Base-by-base conservation (phyloP, 2,888 invertebrate genomes). In the Cylloceria caligata region DNA sequence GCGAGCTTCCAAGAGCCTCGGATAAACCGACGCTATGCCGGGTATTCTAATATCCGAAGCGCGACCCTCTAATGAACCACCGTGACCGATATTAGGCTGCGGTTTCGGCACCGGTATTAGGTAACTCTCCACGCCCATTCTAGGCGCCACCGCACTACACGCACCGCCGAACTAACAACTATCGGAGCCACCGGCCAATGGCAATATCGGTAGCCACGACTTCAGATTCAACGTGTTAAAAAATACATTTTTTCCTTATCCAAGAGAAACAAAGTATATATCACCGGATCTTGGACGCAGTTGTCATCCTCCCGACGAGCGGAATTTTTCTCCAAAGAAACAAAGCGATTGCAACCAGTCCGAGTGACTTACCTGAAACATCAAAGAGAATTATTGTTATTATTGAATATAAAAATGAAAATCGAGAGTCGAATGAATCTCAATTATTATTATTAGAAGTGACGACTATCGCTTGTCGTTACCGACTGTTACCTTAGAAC, bases 41-140 rank as follows among this genome's bases (percentile, higher is more conserved):
- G 86, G 86, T 84, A 91, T 90, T 91, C 90, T 90, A 90, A 90
- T 89, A 90, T 89, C 87, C 85, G 85, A 80, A 80, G 82, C 86
- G 86, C 80, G 83, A 57, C 74, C 84, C 86, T 87, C 87, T 90
- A 90, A 90, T 90, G 88, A 89, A 89, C 89, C 87, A 82, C 87
- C 85, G 39, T 60, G 77, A 86, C 87, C 86, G 84, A 89, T 88
- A 89, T 86, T 87, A 87, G 85, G 84, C 69, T 84, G 85, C 83
- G 84, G 85, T 80, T 83, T 62, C 55, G 69, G 36, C 64, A 80
- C 73, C 71, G 83, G 78, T 78, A 84, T 85, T 82, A 83, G 68
- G 75, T 71, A 64, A 82, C 71, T 75, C 65, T 13, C 36, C 55
- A 2, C 30, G 42, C 39, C 65, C 74, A 57, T 73, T 68, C 77